These are phyloP conservation scores for Rhagophthalmus giganteus DNA, from an alignment of 2,888 invertebrate species.

Conservation along the genomic window DNA sequence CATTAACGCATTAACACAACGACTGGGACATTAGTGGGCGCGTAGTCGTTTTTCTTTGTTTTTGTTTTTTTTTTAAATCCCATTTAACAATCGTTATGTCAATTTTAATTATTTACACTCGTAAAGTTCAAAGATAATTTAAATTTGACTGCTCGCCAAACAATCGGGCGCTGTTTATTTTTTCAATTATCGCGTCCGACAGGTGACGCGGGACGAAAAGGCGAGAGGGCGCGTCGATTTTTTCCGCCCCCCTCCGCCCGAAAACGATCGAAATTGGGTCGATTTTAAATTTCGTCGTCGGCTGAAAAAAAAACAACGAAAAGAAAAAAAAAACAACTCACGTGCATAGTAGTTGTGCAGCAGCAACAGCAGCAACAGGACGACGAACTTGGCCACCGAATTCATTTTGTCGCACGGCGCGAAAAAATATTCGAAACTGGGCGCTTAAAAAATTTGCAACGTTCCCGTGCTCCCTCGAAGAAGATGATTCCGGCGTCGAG, in stretches of 20 bases:
- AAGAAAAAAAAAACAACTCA: conserved; percentile 22
- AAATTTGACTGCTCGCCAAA: not conserved
- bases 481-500: not conserved
- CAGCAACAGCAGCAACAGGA: conserved; percentile 11
- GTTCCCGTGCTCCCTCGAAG: not conserved
- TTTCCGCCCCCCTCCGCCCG: no score
- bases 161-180: not conserved
- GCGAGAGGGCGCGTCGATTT: no score
- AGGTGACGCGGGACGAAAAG: no score
- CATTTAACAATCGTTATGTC: not conserved
- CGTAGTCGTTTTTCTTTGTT: not conserved
- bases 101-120: conserved; percentile 2
- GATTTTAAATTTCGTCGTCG: not conserved
- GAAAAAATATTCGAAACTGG: conserved; percentile 1
- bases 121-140: not conserved
- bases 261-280: no score
- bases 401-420: conserved; percentile 4
- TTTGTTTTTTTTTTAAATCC: not conserved
- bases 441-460: not conserved
- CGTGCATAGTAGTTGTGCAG: conserved; percentile 15
- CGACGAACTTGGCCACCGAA: conserved; percentile 12
- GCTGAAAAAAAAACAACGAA: not conserved
- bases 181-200: not conserved
- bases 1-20: not conserved
- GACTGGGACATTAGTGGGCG: not conserved